A percentile compares a stretch with the other conserved stretches of the same genome.
Evolutionary conservation across 2,888 invertebrate genomes (phyloP).

Genomic region (Leptinotarsa haldemani): DNA sequence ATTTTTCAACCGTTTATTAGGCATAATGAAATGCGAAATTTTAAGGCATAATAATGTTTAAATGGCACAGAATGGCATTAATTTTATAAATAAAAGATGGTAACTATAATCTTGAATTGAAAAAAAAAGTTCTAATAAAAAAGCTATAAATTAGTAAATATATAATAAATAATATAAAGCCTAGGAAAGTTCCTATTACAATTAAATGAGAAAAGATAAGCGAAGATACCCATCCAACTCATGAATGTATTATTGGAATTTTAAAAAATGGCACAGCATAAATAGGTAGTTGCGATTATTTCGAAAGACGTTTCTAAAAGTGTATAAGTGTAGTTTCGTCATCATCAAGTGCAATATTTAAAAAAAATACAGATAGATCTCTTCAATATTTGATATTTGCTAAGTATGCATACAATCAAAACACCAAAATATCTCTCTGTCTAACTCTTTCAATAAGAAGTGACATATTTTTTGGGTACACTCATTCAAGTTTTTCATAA

Average conservation of each 20-base stretch:
- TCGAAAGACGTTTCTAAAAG: too few relatives aligned
- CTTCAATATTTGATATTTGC: too few relatives aligned
- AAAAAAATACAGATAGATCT: too few relatives aligned
- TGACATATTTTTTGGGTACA: too few relatives aligned
- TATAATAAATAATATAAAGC: slow-evolving; percentile 12
- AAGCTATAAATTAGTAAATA: background rate
- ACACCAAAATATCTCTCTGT: too few relatives aligned
- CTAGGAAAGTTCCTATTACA: background rate
- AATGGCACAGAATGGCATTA: slow-evolving; percentile 34
- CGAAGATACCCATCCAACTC: too few relatives aligned
- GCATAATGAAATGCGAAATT: background rate
- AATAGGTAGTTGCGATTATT: background rate
- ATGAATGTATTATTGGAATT: too few relatives aligned
- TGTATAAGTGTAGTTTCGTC: too few relatives aligned
- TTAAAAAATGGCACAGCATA: background rate
- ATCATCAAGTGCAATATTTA: too few relatives aligned
- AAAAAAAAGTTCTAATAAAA: background rate
- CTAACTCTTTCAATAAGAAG: too few relatives aligned
- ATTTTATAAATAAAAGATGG: slow-evolving; percentile 13
- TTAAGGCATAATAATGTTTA: background rate
- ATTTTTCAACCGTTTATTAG: background rate
- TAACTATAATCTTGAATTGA: background rate
- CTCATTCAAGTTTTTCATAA: too few relatives aligned
- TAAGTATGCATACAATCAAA: too few relatives aligned
- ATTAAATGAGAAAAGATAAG: background rate